Conservation (phyloP, 2,113 vertebrate species). For the Callopanchax toddi region DNA sequence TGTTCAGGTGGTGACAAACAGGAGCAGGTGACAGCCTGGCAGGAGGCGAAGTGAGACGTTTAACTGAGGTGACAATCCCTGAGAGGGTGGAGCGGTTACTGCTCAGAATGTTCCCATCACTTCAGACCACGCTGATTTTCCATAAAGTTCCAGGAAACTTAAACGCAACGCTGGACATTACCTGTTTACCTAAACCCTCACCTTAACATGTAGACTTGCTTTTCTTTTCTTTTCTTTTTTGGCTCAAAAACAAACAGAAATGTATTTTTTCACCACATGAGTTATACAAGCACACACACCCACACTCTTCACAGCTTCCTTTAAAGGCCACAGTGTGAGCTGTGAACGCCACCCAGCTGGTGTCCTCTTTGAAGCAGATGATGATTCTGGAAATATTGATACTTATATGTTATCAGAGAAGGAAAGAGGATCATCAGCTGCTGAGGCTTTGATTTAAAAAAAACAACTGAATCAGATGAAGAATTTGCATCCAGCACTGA, state of each 20-base stretch:
- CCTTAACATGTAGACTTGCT: background rate
- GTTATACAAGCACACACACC: constrained; percentile 6
- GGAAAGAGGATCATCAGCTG: background rate
- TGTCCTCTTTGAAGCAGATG: constrained; percentile 16
- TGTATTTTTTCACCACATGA: constrained; percentile 1
- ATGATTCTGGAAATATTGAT: constrained; percentile 32
- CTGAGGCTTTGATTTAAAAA: background rate
- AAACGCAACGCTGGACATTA: background rate
- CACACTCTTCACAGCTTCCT: constrained; percentile 37
- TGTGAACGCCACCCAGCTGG: constrained; percentile 16
- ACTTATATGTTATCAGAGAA: constrained; percentile 19
- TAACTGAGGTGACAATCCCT: constrained; percentile 33
- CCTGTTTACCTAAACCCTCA: background rate
- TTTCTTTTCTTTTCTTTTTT: no score
- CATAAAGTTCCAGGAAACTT: background rate
- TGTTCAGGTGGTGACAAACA: constrained; percentile 30
- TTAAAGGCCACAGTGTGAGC: constrained; percentile 47
- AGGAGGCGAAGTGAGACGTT: constrained; percentile 6
- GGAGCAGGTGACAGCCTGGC: constrained; percentile 30
- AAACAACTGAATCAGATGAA: background rate
- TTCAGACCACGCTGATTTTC: background rate
- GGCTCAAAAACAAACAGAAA: constrained; percentile 22
- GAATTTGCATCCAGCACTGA: background rate
- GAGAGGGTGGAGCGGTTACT: constrained; percentile 16
- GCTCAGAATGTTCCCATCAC: constrained; percentile 9